Evolutionary conservation across 2,797 vertebrate genomes (phyloP).

Genomic region (Pangasius sanitwongsei): DNA sequence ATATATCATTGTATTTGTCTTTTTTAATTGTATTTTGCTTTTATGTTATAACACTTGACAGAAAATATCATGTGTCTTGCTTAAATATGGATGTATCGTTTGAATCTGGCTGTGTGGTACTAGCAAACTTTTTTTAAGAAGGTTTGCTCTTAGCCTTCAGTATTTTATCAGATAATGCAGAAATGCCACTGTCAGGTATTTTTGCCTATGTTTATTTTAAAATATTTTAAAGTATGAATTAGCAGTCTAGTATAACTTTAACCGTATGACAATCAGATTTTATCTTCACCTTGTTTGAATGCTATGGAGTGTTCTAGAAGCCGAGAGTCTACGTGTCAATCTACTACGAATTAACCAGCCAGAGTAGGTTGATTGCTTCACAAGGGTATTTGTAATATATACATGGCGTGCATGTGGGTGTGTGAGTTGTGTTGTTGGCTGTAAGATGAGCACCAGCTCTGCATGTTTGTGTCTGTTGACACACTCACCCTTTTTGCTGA

Average conservation of each 20-base stretch:
- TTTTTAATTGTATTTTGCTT: too few species aligned
- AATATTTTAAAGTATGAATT: neutral
- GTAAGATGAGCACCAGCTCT: slow-evolving; percentile 28
- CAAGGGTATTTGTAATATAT: slow-evolving; percentile 18
- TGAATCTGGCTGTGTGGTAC: too few species aligned
- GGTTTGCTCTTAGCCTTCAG: neutral
- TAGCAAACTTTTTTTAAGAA: too few species aligned
- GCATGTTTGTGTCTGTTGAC: slow-evolving; percentile 9
- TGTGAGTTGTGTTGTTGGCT: slow-evolving; percentile 7
- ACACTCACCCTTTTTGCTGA: slow-evolving; percentile 72
- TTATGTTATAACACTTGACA: too few species aligned
- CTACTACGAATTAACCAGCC: too few species aligned
- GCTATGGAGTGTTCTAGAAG: neutral
- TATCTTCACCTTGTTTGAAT: neutral
- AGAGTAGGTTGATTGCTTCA: neutral
- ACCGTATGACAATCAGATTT: neutral
- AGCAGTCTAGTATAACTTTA: neutral
- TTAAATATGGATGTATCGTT: too few species aligned
- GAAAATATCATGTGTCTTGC: too few species aligned
- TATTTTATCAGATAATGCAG: neutral
- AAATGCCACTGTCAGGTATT: neutral
- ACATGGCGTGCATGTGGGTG: neutral
- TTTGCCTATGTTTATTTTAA: neutral
- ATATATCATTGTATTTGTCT: too few species aligned
- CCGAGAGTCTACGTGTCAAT: neutral